Conservation (phyloP, 2,113 vertebrate species). For the Zapus hudsonius region DNA sequence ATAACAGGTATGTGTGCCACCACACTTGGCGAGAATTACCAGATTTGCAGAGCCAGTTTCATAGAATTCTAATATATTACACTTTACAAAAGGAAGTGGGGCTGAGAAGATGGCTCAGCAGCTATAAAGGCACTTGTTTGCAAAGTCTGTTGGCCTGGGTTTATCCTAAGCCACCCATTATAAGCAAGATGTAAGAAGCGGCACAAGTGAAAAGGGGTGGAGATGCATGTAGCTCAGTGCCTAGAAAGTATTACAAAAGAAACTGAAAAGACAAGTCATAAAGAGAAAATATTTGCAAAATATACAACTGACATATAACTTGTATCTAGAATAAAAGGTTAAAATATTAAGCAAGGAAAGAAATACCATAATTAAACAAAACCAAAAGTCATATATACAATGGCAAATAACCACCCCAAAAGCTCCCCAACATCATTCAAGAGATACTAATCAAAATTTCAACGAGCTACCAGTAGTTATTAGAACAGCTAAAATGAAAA, state of each 20-base stretch:
- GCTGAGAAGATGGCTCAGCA: too few species aligned
- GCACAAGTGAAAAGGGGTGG: too few species aligned
- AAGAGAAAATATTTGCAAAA: not conserved
- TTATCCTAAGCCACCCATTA: too few species aligned
- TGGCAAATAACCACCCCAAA: not conserved
- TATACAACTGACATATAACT: not conserved
- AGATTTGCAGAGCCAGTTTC: slow-evolving; percentile 36
- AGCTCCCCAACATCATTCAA: not conserved
- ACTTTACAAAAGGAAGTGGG: slow-evolving; percentile 10
- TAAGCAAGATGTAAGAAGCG: too few species aligned
- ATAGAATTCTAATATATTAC: not conserved
- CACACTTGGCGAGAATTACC: too few species aligned
- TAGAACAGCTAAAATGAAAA: slow-evolving; percentile 12
- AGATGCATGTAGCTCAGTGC: too few species aligned
- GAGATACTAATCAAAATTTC: slow-evolving; percentile 32
- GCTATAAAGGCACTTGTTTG: too few species aligned
- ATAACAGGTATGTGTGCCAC: too few species aligned
- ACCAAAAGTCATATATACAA: not conserved
- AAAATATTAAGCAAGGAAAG: not conserved
- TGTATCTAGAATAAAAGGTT: not conserved
- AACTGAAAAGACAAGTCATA: not conserved
- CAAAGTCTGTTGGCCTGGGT: too few species aligned
- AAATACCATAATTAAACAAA: not conserved
- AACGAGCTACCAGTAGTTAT: not conserved
- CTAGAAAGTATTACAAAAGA: too few species aligned